Percentiles rank a stretch among this genome's conserved stretches.
These are phyloP conservation scores for Boleophthalmus pectinirostris DNA, from an alignment of 2,113 vertebrate species.

Conservation along the genomic window DNA sequence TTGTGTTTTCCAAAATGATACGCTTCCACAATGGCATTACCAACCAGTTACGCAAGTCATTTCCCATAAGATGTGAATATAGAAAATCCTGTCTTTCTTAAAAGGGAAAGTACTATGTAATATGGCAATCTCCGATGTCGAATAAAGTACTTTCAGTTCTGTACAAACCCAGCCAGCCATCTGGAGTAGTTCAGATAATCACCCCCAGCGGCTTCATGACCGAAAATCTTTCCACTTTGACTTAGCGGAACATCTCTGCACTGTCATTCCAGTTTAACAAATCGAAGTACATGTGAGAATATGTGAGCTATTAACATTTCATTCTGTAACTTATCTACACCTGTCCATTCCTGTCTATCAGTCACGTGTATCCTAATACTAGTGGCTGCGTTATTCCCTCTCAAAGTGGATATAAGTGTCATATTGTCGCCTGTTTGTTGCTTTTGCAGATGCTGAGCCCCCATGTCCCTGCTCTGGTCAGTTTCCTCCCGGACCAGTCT, in stretches of 20 bases:
- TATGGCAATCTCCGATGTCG: conserved; percentile 19
- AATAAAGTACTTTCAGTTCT: conserved; percentile 26
- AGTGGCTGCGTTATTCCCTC: neutral
- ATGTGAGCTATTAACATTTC: neutral
- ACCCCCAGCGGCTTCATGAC: conserved; percentile 24
- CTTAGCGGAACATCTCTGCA: conserved; percentile 7
- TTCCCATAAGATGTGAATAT: conserved; percentile 3
- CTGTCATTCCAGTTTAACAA: conserved; percentile 8
- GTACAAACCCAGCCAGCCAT: conserved; percentile 33
- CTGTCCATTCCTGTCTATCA: no score
- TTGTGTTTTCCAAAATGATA: conserved; percentile 15
- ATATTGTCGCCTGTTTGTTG: neutral
- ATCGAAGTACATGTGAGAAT: neutral
- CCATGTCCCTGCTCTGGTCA: conserved; percentile 81
- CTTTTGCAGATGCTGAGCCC: conserved; percentile 81
- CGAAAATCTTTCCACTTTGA: conserved; percentile 25
- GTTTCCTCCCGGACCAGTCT: conserved; percentile 76
- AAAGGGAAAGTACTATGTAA: conserved; percentile 39
- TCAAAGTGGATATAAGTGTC: neutral
- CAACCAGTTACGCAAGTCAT: neutral
- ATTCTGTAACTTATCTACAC: neutral
- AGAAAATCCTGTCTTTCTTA: neutral
- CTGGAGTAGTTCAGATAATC: conserved; percentile 48
- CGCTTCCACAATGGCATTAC: conserved; percentile 5
- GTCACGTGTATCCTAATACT: no score